Conservation (phyloP, 2,888 invertebrate species). For the Cryptocephalus moraei region DNA sequence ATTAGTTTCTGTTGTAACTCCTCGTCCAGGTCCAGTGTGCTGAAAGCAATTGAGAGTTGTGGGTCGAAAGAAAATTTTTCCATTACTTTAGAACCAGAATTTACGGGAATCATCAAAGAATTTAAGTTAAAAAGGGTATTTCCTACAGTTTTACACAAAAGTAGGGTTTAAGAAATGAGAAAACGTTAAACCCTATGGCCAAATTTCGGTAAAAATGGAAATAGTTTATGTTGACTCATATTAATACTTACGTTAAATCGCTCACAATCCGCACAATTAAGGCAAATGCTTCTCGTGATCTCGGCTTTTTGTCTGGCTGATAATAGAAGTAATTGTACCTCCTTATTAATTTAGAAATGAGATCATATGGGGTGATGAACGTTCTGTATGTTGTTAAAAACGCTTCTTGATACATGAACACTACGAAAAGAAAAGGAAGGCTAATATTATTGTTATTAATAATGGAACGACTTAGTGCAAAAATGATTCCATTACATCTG, state of each 20-base stretch:
- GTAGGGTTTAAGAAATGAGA: too few relatives aligned
- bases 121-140: too few relatives aligned
- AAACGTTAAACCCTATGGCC: too few relatives aligned
- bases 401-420: constrained; percentile 93
- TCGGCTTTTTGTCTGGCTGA: constrained; percentile 62
- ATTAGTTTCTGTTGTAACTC: constrained; percentile 71
- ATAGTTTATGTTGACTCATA: too few relatives aligned
- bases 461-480: not conserved
- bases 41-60: constrained; percentile 39
- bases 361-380: constrained; percentile 78
- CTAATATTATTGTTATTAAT: constrained; percentile 11
- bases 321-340: constrained; percentile 67
- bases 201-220: too few relatives aligned
- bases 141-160: too few relatives aligned
- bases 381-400: constrained; percentile 97
- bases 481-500: too few relatives aligned
- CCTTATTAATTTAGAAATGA: constrained; percentile 77
- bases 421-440: constrained; percentile 43
- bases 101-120: too few relatives aligned
- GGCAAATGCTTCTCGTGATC: constrained; percentile 80
- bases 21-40: constrained; percentile 76
- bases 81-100: too few relatives aligned
- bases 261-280: constrained; percentile 89
- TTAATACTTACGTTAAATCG: constrained; percentile 78
- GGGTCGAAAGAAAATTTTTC: too few relatives aligned